phyloP scores from a whole-genome alignment of 2,888 invertebrate genomes.

The Buathra laborator region DNA sequence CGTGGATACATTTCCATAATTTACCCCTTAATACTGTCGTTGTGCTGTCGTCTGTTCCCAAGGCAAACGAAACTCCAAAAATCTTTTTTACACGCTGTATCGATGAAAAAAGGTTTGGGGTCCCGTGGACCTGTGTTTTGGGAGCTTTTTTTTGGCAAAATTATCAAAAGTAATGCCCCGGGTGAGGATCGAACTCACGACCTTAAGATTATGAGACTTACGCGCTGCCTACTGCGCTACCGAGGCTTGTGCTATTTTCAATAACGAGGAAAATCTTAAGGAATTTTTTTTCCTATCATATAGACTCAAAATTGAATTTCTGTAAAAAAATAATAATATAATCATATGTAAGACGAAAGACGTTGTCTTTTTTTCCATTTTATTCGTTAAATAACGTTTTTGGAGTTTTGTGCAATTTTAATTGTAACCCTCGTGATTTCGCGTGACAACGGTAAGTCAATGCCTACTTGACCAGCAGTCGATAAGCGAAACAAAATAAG shows the following conservation, averaged over 20 bases:
- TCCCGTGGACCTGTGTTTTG: background rate
- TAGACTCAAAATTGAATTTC: background rate
- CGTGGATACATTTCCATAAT: slow-evolving; percentile 75
- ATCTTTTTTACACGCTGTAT: background rate
- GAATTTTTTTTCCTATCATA: background rate
- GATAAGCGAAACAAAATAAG: background rate
- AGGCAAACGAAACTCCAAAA: background rate
- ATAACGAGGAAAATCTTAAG: background rate
- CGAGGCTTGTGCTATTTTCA: slow-evolving; percentile 58
- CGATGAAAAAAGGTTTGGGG: background rate
- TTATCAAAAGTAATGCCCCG: slow-evolving; percentile 88
- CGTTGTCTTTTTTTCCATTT: slow-evolving; percentile 11
- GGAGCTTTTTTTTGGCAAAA: slow-evolving; percentile 34
- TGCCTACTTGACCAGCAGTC: background rate
- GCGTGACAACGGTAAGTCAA: background rate
- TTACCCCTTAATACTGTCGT: slow-evolving; percentile 52
- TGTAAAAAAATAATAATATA: background rate
- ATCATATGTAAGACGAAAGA: too few species aligned
- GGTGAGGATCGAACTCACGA: slow-evolving; percentile 97
- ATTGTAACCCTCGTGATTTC: background rate
- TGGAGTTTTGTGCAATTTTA: background rate
- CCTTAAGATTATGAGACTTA: slow-evolving; percentile 88
- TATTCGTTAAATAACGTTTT: background rate
- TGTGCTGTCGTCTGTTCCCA: background rate
- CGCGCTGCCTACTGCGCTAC: slow-evolving; percentile 78